Conservation (phyloP, 2,888 invertebrate genomes). For the Pterostichus madidus region DNA sequence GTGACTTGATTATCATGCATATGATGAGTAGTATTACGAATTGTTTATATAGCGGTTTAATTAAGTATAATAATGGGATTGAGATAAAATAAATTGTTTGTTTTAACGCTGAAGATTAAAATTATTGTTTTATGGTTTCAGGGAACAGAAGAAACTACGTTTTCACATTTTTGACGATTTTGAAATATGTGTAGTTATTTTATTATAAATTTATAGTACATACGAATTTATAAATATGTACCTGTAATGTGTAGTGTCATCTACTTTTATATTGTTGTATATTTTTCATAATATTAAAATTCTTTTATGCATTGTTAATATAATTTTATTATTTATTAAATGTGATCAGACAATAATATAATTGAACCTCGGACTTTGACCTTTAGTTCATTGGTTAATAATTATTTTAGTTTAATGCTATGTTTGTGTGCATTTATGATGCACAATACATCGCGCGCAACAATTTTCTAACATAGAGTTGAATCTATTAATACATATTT, state of each 20-base stretch:
- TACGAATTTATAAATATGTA: conserved; percentile 14
- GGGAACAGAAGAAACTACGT: conserved; percentile 51
- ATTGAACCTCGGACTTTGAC: conserved; percentile 29
- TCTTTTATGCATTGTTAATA: conserved; percentile 33
- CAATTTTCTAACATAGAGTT: no score
- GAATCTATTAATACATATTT: no score
- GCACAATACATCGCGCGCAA: no score
- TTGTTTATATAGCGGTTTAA: neutral
- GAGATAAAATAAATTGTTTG: conserved; percentile 17
- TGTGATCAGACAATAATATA: neutral
- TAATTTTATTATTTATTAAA: neutral
- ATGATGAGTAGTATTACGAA: neutral
- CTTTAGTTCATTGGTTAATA: conserved; percentile 12
- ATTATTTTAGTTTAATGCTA: neutral
- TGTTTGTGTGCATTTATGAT: neutral
- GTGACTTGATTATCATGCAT: neutral
- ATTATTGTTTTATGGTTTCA: conserved; percentile 41
- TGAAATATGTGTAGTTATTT: conserved; percentile 4
- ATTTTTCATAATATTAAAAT: conserved; percentile 49
- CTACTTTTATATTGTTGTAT: conserved; percentile 58
- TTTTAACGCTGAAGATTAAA: conserved; percentile 5
- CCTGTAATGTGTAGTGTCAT: conserved; percentile 18
- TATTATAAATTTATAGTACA: conserved; percentile 3
- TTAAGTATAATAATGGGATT: conserved; percentile 19
- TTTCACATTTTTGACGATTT: conserved; percentile 37